phyloP scores from a whole-genome alignment of 2,113 vertebrate genomes.

The Mesembrinibis cayennensis region DNA sequence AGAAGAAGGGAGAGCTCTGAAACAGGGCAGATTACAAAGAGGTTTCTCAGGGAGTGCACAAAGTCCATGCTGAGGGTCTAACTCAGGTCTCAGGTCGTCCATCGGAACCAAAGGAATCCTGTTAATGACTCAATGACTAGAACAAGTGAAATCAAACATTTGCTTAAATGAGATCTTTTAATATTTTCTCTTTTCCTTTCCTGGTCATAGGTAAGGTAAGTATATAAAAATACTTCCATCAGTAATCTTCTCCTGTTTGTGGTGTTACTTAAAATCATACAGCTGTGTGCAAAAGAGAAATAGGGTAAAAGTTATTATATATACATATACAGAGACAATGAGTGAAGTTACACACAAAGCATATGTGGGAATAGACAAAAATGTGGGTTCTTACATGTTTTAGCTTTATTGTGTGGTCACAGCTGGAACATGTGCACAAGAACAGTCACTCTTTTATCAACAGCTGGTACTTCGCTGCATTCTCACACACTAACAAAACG shows the following conservation, averaged over 20 bases:
- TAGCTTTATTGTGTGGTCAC: not conserved
- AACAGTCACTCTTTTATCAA: not conserved
- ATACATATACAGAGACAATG: not conserved
- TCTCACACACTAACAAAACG: not conserved
- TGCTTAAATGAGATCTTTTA: not conserved
- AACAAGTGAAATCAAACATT: not conserved
- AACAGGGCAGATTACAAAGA: not conserved
- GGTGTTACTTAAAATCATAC: not conserved
- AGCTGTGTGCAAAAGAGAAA: not conserved
- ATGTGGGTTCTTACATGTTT: not conserved
- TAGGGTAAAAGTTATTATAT: not conserved
- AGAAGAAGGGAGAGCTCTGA: not conserved
- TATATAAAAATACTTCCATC: not conserved
- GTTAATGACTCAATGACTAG: not conserved
- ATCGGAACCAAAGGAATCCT: not conserved
- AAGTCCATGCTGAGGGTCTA: not conserved
- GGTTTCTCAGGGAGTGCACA: not conserved
- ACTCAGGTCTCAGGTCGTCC: not conserved
- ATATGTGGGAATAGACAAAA: constrained; percentile 13
- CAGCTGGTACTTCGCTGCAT: not conserved
- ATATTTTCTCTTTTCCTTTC: not conserved
- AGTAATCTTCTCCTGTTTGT: not conserved
- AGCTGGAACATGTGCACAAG: not conserved
- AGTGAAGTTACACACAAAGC: constrained; percentile 16
- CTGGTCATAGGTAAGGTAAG: not conserved